phyloP scores from a whole-genome alignment of 1,140 invertebrate species.

The Leptopilina clavipes region DNA sequence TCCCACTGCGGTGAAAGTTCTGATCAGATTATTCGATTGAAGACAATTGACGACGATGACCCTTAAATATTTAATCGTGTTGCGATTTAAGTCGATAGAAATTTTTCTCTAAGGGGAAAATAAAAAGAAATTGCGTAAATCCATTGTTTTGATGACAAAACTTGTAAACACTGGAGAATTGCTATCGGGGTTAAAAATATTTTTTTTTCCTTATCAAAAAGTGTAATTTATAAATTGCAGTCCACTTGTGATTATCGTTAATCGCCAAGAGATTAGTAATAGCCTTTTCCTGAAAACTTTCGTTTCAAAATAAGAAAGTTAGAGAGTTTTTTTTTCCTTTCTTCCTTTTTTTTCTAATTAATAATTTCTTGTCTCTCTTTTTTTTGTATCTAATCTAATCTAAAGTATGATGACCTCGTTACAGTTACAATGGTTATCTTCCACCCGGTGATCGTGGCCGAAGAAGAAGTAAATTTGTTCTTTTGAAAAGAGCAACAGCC shows the following conservation, averaged over 20 bases:
- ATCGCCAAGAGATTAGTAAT: constrained; percentile 2
- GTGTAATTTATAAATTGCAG: neutral
- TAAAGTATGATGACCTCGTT: constrained; percentile 28
- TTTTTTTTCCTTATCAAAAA: neutral
- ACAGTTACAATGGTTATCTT: constrained; percentile 95
- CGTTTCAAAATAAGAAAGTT: constrained; percentile 3
- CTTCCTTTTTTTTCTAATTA: neutral
- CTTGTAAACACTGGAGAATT: too few relatives aligned
- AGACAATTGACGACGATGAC: too few relatives aligned
- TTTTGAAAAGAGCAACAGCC: constrained; percentile 87
- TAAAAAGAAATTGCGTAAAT: too few relatives aligned
- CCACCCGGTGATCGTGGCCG: constrained; percentile 94
- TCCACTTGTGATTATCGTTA: neutral
- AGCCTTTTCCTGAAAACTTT: neutral
- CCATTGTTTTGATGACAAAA: too few relatives aligned
- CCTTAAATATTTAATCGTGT: too few relatives aligned
- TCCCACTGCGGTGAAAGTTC: too few relatives aligned
- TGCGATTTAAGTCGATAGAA: too few relatives aligned
- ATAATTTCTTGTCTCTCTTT: constrained; percentile 53
- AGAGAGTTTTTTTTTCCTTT: constrained; percentile 30
- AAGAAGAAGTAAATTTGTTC: constrained; percentile 93
- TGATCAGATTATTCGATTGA: too few relatives aligned
- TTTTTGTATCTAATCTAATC: constrained; percentile 26
- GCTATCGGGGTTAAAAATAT: neutral
- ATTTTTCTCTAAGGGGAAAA: too few relatives aligned